phyloP scores from a whole-genome alignment of 1,140 invertebrate species.

The Apolygus lucorum region DNA sequence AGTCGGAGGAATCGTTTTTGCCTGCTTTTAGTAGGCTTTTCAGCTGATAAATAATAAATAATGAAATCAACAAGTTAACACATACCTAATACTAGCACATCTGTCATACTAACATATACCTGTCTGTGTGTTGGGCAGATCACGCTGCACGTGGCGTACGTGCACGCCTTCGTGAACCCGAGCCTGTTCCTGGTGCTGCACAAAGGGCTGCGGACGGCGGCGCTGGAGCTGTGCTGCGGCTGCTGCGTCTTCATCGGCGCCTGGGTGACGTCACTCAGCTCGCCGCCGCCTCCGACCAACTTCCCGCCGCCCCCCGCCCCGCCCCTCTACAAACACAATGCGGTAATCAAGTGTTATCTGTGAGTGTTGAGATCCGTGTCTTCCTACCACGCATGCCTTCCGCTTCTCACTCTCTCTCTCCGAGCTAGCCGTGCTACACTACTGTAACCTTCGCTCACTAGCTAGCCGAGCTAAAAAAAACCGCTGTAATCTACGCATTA shows the following conservation, averaged over 20 bases:
- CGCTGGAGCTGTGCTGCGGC: constrained; percentile 60
- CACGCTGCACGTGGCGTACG: constrained; percentile 77
- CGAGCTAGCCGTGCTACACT: too few relatives aligned
- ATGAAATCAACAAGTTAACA: too few relatives aligned
- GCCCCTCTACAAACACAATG: constrained; percentile 31
- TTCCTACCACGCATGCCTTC: constrained; percentile 17
- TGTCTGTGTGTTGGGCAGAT: constrained; percentile 47
- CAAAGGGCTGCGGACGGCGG: constrained; percentile 58
- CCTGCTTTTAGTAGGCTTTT: too few relatives aligned
- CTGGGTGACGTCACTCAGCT: constrained; percentile 42
- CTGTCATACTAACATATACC: too few relatives aligned
- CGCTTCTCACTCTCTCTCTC: not conserved
- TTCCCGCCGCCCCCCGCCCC: constrained; percentile 35
- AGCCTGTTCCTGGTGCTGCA: constrained; percentile 71
- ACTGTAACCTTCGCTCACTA: too few relatives aligned
- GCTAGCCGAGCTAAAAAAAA: too few relatives aligned
- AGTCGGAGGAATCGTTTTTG: too few relatives aligned
- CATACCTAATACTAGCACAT: too few relatives aligned
- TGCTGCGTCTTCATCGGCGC: constrained; percentile 56
- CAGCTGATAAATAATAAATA: too few relatives aligned
- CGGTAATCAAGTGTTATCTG: constrained; percentile 61
- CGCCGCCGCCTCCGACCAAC: constrained; percentile 36
- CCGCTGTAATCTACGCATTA: too few relatives aligned
- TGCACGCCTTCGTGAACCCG: constrained; percentile 78
- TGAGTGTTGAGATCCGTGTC: constrained; percentile 46